Evolutionary conservation across 2,888 invertebrate species (phyloP), one percentile per base, ranked within the genome.

Genomic region (Dendrolimus houi): DNA sequence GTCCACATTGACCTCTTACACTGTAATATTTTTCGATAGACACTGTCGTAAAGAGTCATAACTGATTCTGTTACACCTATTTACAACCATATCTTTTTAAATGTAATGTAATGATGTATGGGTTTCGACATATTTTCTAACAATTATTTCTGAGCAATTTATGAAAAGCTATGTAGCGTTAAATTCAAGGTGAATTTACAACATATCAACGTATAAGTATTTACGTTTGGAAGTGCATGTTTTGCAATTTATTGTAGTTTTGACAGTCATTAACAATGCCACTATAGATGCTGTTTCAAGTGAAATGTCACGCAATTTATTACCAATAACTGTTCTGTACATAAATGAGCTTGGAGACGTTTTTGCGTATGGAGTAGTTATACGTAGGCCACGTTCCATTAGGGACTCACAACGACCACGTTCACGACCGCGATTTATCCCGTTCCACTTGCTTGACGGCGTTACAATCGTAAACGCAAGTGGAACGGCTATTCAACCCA

Each of bases 131-230:
- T 12, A 47, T 47, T 47, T 47, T 47, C 47, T 47, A 47, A 47
- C 47, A 47, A 47, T 47, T 47, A 47, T 47, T 47, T 47, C 8
- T 47, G 12, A 10, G 47, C 47, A 47, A 47, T 47, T 47, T 47
- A 10, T 47, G 47, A 47, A 47, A 47, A 47, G 47, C 47, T 47
- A 47, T 57, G 59, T 57, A 55, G 56, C 54, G 58, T 54, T 52
- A n/a, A 62, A 69, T 65, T 66, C 71, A 72, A 74, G 74, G 71
- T 57, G 59, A 64, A 29, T 64, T 72, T 72, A 59, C 70, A 65
- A 61, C 67, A 71, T 59, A 64, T 62, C 60, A 57, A 60, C 61
- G 64, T 59, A 59, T 62, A 62, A 47, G 47, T 47, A 7, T 47
- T 47, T 47, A 47, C 47, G 64, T 74, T 29, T 29, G 29, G 29